Conservation (phyloP, 2,113 vertebrate species). For the Odobenus rosmarus region DNA sequence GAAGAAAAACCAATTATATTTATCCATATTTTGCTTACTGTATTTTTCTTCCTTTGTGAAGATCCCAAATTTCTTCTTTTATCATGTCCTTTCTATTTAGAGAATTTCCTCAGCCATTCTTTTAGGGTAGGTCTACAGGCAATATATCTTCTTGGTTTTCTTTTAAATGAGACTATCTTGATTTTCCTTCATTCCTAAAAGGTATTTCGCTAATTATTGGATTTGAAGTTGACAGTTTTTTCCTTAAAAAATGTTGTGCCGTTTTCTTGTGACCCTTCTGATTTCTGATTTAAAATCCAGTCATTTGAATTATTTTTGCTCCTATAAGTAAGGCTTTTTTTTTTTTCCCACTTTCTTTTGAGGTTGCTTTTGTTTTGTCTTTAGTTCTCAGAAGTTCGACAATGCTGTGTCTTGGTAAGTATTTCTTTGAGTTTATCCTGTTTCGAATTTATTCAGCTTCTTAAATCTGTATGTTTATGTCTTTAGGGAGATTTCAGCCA, state of each 20-base stretch:
- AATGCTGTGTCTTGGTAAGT: not conserved
- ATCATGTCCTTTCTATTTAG: not conserved
- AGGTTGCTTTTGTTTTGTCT: not conserved
- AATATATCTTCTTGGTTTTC: not conserved
- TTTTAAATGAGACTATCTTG: not conserved
- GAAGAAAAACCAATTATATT: not conserved
- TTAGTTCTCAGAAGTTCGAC: not conserved
- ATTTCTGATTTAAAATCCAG: not conserved
- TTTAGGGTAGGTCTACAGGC: not conserved
- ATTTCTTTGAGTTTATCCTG: not conserved
- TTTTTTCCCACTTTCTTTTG: not conserved
- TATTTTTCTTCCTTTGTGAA: not conserved
- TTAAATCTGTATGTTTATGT: not conserved
- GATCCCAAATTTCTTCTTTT: not conserved
- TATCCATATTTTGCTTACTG: not conserved
- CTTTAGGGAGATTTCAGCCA: not conserved
- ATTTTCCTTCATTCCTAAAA: not conserved
- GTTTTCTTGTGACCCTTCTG: not conserved
- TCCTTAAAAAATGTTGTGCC: not conserved
- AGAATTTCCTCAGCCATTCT: not conserved
- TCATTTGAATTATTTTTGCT: not conserved
- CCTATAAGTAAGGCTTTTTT: not conserved
- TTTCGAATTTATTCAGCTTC: not conserved
- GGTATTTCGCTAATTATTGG: not conserved
- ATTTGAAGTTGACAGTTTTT: not conserved